Evolutionary conservation across 2,797 vertebrate genomes (phyloP).

Genomic region (Alca torda): DNA sequence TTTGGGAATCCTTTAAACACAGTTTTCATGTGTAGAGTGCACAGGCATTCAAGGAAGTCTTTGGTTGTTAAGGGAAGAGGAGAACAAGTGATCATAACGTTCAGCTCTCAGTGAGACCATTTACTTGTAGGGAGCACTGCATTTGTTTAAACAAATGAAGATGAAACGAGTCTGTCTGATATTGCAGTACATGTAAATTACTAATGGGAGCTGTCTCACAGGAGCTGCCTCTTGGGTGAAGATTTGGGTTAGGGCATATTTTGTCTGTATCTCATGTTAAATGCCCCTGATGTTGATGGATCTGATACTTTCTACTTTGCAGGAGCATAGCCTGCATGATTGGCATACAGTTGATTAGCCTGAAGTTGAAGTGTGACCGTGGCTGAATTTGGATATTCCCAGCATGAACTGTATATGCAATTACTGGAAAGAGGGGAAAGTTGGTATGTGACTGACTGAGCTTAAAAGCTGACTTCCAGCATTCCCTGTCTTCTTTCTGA

Average conservation of each 20-base stretch:
- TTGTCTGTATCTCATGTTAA: background rate
- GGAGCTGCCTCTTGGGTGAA: background rate
- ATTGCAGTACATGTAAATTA: background rate
- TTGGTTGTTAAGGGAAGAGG: background rate
- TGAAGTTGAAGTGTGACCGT: background rate
- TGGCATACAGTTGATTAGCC: background rate
- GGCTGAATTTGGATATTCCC: background rate
- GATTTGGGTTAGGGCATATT: background rate
- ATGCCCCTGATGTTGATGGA: background rate
- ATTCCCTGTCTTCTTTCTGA: background rate
- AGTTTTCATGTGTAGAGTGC: background rate
- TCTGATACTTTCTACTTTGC: background rate
- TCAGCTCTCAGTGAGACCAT: background rate
- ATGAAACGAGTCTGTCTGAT: background rate
- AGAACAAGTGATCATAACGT: background rate
- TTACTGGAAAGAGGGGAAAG: background rate
- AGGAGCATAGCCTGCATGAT: background rate
- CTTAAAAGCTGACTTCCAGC: background rate
- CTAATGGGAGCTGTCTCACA: background rate
- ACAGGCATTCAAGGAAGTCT: background rate
- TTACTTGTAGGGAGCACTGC: background rate
- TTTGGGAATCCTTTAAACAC: background rate
- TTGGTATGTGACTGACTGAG: background rate
- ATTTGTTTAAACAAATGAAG: constrained; percentile 40
- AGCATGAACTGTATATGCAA: background rate